Evolutionary conservation across 2,888 invertebrate species (phyloP).

Genomic region (Melinaea marsaeus): DNA sequence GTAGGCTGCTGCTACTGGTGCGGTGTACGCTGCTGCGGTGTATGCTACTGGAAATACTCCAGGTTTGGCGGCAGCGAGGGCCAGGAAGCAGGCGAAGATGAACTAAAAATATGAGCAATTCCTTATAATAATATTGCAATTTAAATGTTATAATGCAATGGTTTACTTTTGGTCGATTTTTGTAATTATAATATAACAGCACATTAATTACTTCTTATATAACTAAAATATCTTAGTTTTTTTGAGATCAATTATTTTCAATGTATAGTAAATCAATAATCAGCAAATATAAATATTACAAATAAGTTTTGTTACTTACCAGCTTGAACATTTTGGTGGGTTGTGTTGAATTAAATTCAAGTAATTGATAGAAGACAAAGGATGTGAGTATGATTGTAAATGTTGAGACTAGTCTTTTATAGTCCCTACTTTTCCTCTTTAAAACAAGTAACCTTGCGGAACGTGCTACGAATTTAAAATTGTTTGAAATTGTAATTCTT

Average conservation of each 20-base stretch:
- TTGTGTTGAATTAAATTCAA: slow-evolving; percentile 25
- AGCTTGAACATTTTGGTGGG: slow-evolving; percentile 45
- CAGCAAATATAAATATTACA: neutral
- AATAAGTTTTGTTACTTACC: slow-evolving; percentile 36
- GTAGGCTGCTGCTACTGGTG: slow-evolving; percentile 48
- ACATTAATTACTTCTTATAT: too few species aligned
- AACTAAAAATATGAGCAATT: slow-evolving; percentile 47
- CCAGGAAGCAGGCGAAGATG: slow-evolving; percentile 67
- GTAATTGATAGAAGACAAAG: slow-evolving; percentile 30
- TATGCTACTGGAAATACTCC: slow-evolving; percentile 35
- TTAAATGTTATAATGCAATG: too few species aligned
- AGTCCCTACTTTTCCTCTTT: slow-evolving; percentile 34
- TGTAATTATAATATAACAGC: too few species aligned
- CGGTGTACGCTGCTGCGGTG: slow-evolving; percentile 44
- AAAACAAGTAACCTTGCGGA: slow-evolving; percentile 47
- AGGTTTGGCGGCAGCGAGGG: slow-evolving; percentile 65
- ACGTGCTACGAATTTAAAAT: slow-evolving; percentile 46
- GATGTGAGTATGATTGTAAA: slow-evolving; percentile 37
- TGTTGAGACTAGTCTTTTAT: slow-evolving; percentile 42
- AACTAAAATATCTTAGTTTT: too few species aligned
- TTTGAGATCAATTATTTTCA: too few species aligned
- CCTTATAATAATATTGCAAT: neutral
- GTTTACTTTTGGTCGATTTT: too few species aligned
- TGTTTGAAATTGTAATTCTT: neutral
- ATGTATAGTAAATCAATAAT: too few species aligned